Evolutionary conservation across 2,113 vertebrate genomes (phyloP), one percentile per base, ranked within the genome.

Genomic region (Benitochromis conjunctus): DNA sequence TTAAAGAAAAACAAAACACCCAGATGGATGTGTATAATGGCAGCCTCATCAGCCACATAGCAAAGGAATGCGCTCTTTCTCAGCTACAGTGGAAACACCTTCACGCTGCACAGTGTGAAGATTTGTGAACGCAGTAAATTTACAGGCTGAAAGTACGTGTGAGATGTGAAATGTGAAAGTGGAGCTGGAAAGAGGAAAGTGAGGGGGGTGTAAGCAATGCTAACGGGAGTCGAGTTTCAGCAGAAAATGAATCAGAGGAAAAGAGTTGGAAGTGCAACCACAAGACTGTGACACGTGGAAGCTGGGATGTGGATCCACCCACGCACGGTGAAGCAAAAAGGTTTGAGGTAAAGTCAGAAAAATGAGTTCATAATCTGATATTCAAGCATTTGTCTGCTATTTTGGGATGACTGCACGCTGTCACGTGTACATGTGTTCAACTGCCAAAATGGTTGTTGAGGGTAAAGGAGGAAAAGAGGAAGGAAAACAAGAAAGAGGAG

Each of bases 121-220:
- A 4, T 76, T 51, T 76, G 34, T 31, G 34, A 76, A 51, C 53
- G 71, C 46, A 53, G 46, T 53, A 79, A 16, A 11, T 54, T 80
- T 19, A 54, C 29, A 12, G 48, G 34, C 5, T 38, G 24, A 31
- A 83, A 34, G 82, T 69, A 31, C 34, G 69, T 74, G 82, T 87
- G 79, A 89, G 62, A 43, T 14, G 41, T 31, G 64, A 76, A 19
- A 43, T 29, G 36, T 85, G 85, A 71, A 86, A 43, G 87, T 85
- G 86, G 77, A 81, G 90, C 38, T 43, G 83, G 89, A 74, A 46
- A 56, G 80, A 74, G 74, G 48, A 9, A 89, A 53, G 82, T 88
- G 83, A 83, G 41, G 46, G 57, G 80, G 6, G 36, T 13, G 76
- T 29, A 86, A 56, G 77, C 41, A 48, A 51, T 2, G 5, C 51